Base-by-base conservation (phyloP, 2,888 invertebrate genomes). In the Meliscaeva auricollis region DNA sequence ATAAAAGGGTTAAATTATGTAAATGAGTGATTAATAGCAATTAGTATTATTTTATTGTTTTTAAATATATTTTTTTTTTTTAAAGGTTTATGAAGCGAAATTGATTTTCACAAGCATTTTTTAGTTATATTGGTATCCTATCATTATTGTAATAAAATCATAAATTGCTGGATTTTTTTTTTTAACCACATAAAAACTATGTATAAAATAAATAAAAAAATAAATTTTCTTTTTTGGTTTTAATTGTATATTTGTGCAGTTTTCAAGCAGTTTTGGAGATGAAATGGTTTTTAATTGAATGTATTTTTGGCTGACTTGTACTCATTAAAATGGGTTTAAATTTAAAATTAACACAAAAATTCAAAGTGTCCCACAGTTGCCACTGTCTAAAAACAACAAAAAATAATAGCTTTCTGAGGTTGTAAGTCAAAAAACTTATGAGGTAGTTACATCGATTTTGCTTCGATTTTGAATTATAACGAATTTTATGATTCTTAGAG, bases 1-100 rank as follows among this genome's bases (percentile, higher is more conserved):
- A n/a, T n/a, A 38, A 38, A 60, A 60, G n/a, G 35, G 76, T 82
- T 77, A 82, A 77, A 64, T 35, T 54, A 70, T 60, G 41, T 70
- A 22, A 60, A 46, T 70, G 54, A 73, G 60, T 58, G 77, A 22
- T 22, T 44, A 64, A 66, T 76, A 72, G 76, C 75, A 75, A 64
- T 81, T 50, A 32, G 22, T 22, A 54, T 30, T 48, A 22, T 44
- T 35, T 41, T 50, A n/a, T 15, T 22, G 35, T 3, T 62, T 41
- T 22, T 9, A n/a, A 13, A 41, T 41, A 22, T 22, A 7, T 8
- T n/a, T 22, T n/a, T 5, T 26, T 41, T 26, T 22, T 41, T 44
- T 26, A 26, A 30, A 46, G 15, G 4, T 6, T 11, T 11, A 9
- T 38, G 41, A 41, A 60, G 41, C 41, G 1, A 7, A 35, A 13